Base-by-base conservation (phyloP, 2,888 invertebrate species). In the Exocentrus adspersus region DNA sequence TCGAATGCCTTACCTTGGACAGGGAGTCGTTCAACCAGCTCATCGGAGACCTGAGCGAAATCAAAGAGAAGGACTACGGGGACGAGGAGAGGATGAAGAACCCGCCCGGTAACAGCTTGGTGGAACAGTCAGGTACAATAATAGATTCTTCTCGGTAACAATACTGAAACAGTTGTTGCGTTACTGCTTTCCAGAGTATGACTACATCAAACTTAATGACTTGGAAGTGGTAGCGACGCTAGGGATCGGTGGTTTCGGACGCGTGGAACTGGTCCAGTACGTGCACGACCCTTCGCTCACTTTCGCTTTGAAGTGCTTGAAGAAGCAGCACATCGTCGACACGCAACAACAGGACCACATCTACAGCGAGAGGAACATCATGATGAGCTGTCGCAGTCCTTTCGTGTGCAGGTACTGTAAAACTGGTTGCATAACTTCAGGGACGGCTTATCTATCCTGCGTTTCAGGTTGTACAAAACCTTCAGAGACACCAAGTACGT, bases 321-420 rank as follows among this genome's bases (percentile, higher is more conserved):
- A 90, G 79, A 91, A 91, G 80, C 87, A 88, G 72, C 90, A 90
- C 76, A 90, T 91, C 57, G 89, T 91, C 12, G 89, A 90, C 68
- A 90, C 90, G 0, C 86, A 90, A 70, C 91, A 91, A 77, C 90
- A 91, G 75, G 89, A 90, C 65, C 91, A 91, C 77, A 87, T 91
- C 16, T 89, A 87, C 78, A 89, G 88, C 43, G 91, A 91, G 79
- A 88, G 88, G 75, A 86, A 86, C 69, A 90, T 91, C 60, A 86
- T 87, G 86, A 83, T 92, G 86, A 86, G 88, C 73, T 89, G 89
- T 65, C 85, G 89, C 60, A 89, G 89, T 59, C 88, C 88, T 1
- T 93, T 92, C 78, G 90, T 93, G 68, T 90, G 90, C 80, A 88
- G 89, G 91, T 90, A 77, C n/a, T n/a, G 12, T 37, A 37, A 12